Base-by-base conservation (phyloP, 2,797 vertebrate species). In the Sparus aurata region DNA sequence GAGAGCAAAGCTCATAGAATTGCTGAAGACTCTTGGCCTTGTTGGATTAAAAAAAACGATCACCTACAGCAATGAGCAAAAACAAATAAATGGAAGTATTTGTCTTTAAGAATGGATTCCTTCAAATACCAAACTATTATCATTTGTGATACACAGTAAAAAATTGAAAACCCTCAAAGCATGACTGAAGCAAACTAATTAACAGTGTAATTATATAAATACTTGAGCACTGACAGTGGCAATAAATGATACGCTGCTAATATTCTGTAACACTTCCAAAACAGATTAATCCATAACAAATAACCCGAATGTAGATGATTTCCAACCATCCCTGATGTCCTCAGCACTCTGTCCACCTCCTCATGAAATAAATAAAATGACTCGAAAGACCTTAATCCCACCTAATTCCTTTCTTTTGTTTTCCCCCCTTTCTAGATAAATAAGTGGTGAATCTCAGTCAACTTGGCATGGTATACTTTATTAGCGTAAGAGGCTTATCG, bases 401-500 rank as follows among this genome's bases (percentile, higher is more conserved):
- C 30, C 46, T 84, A 86, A 91, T 86, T 87, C 77, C 67, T 58
- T 45, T 68, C 64, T 69, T 89, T 92, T 91, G 81, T 91, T 85
- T 84, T 55, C 13, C 34, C 12, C 43, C 50, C 45, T 68, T 78
- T 80, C 69, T 67, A 69, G 72, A 84, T 75, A 79, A 88, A 91
- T 77, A 86, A 67, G 73, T 60, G 47, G 27, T 50, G 64, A 85
- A 85, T 87, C 49, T 1, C 41, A 82, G 74, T 91, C 66, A 88
- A 86, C 88, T 92, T 88, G 82, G 84, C 84, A 65, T 86, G 79
- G 52, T 85, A 75, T 82, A 87, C 73, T 88, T 91, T 90, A 92
- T 92, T 92, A 90, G 79, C 12, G 69, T 95, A 95, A 95, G 91
- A 88, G 83, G 92, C 92, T 95, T 94, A 94, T 92, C 73, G 45